These are phyloP conservation scores for Cheilosia impressa DNA, from an alignment of 2,888 invertebrate genomes.

Conservation along the genomic window DNA sequence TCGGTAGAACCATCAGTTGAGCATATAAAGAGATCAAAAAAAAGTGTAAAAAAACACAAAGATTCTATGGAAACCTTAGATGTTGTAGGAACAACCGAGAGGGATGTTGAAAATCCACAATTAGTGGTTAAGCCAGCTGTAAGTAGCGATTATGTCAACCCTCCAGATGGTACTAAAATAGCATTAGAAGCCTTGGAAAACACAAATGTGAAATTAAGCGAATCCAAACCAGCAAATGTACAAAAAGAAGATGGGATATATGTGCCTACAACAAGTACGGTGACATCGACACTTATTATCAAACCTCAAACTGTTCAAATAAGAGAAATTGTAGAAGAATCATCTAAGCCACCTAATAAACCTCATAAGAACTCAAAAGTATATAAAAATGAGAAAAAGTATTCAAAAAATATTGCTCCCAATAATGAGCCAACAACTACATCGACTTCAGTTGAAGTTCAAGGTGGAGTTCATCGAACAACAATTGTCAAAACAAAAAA, in stretches of 20 bases:
- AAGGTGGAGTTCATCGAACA: constrained; percentile 19
- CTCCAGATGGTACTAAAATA: no score
- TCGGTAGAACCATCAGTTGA: not conserved
- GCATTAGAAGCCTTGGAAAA: not conserved
- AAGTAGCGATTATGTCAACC: no score
- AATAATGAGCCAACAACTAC: not conserved
- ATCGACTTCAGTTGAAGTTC: not conserved
- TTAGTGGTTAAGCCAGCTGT: not conserved
- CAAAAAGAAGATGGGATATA: not conserved
- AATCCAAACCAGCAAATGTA: not conserved
- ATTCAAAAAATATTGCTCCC: not conserved
- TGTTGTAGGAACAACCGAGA: not conserved
- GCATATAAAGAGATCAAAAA: constrained; percentile 14
- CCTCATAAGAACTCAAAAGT: not conserved
- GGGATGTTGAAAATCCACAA: not conserved
- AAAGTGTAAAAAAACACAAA: constrained; percentile 9
- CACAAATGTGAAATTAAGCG: not conserved
- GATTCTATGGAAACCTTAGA: not conserved
- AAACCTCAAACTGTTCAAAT: constrained; percentile 56
- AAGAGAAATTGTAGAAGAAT: constrained; percentile 47
- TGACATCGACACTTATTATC: constrained; percentile 43
- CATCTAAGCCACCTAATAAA: not conserved
- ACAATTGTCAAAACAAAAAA: constrained; percentile 18
- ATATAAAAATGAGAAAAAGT: not conserved
- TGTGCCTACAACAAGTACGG: constrained; percentile 41